These are phyloP conservation scores for Scleropages formosus DNA, from an alignment of 2,797 vertebrate genomes.

Conservation along the genomic window DNA sequence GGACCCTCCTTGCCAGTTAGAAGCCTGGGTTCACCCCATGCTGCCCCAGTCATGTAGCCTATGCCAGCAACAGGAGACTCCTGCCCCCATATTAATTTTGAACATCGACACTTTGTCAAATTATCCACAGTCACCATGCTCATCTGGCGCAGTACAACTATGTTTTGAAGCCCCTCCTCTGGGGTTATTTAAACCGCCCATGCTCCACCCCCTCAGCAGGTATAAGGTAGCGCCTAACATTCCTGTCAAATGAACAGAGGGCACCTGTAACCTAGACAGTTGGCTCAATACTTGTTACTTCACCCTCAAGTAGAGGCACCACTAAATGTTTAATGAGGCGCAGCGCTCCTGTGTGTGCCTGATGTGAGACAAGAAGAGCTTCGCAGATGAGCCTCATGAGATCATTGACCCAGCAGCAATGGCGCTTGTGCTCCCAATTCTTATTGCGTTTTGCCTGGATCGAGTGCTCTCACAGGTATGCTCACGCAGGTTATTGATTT, in stretches of 20 bases:
- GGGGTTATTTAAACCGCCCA: conserved; percentile 12
- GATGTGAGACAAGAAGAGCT: conserved; percentile 55
- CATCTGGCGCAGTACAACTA: not conserved
- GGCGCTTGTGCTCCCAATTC: conserved; percentile 48
- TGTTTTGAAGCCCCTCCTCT: not conserved
- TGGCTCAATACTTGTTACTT: conserved; percentile 87
- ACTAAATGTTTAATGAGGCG: conserved; percentile 91
- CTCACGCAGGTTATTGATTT: not conserved
- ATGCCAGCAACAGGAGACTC: conserved; percentile 7
- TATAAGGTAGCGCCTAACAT: conserved; percentile 63
- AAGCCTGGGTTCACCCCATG: not conserved
- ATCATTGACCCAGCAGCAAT: conserved; percentile 31
- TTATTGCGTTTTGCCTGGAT: conserved; percentile 67
- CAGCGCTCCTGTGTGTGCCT: conserved; percentile 65
- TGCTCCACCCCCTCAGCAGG: conserved; percentile 48
- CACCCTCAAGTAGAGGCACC: conserved; percentile 77
- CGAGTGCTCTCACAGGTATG: conserved; percentile 79
- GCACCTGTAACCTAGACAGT: conserved; percentile 82
- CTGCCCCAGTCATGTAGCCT: not conserved
- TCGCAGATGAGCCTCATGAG: conserved; percentile 42
- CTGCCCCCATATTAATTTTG: not conserved
- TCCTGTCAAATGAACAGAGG: conserved; percentile 33
- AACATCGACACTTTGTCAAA: not conserved
- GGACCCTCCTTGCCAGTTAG: not conserved
- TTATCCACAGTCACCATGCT: too few species aligned